Conservation (phyloP, 2,888 invertebrate species). For the Tachina grossa region DNA sequence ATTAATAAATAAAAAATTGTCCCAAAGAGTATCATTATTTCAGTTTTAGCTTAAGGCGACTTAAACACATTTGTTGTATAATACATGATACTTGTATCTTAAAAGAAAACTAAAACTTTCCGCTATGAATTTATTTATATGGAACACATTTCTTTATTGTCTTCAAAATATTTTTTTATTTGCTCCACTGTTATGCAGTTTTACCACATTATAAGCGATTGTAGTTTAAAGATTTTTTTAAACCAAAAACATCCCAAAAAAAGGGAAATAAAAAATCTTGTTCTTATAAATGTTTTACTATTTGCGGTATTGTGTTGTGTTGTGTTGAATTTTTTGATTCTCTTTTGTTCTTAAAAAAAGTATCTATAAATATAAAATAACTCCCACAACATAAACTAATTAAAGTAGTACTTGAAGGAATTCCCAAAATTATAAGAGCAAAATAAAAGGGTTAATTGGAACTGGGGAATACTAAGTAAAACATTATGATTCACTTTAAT, state of each 20-base stretch:
- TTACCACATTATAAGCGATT: conserved; percentile 38
- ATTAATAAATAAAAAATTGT: too few species aligned
- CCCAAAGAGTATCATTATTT: too few species aligned
- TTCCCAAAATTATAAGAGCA: conserved; percentile 59
- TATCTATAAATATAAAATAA: conserved; percentile 49
- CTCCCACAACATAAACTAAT: conserved; percentile 72
- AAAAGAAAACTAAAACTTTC: background rate
- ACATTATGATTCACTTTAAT: background rate
- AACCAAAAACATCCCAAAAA: conserved; percentile 31
- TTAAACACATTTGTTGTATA: too few species aligned
- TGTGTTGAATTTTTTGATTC: conserved; percentile 5
- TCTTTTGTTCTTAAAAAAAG: background rate
- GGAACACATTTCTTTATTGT: too few species aligned
- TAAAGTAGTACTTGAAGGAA: conserved; percentile 67
- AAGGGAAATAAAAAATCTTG: conserved; percentile 45
- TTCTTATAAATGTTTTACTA: conserved; percentile 68
- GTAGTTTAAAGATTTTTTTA: conserved; percentile 56
- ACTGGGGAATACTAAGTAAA: conserved; percentile 33
- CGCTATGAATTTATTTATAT: background rate
- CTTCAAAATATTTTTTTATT: background rate
- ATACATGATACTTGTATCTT: too few species aligned
- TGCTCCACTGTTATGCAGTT: conserved; percentile 48
- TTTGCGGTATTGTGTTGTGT: conserved; percentile 58
- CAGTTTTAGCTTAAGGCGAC: too few species aligned
- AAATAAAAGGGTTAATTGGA: conserved; percentile 51